These are phyloP conservation scores for Prunella strophiata DNA, from an alignment of 2,797 vertebrate genomes.

Conservation along the genomic window DNA sequence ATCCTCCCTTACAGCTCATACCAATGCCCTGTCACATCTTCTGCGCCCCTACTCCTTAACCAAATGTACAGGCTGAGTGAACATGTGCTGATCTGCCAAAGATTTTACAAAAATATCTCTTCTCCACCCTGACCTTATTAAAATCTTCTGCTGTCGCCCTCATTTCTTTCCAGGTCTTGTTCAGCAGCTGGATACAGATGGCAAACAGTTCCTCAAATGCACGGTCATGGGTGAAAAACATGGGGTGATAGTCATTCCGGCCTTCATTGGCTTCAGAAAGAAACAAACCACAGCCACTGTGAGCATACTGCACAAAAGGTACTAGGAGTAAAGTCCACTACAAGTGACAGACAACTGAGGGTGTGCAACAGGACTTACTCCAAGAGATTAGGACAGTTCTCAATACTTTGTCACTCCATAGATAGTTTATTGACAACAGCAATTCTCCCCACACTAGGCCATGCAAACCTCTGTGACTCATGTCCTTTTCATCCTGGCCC, in stretches of 20 bases:
- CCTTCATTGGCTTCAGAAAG: constrained; percentile 90
- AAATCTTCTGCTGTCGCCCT: constrained; percentile 96
- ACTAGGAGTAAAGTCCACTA: not conserved
- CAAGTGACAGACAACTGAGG: not conserved
- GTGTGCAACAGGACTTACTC: not conserved
- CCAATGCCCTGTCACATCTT: not conserved
- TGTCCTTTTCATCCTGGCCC: not conserved
- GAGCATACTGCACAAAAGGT: not conserved
- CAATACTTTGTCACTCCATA: not conserved
- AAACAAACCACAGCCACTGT: not conserved
- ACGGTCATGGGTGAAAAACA: constrained; percentile 98
- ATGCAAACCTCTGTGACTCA: not conserved
- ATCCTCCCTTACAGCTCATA: not conserved
- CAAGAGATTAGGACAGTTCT: not conserved
- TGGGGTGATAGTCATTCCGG: constrained; percentile 97
- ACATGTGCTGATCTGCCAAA: not conserved
- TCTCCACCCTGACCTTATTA: constrained; percentile 86
- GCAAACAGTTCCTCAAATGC: constrained; percentile 98
- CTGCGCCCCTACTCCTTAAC: not conserved
- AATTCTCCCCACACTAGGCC: not conserved
- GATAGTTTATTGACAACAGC: not conserved
- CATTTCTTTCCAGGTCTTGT: constrained; percentile 99
- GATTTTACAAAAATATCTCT: not conserved
- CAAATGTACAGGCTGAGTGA: not conserved
- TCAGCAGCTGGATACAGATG: constrained; percentile 95